Conservation (phyloP, 2,888 invertebrate species). For the Pachycephus smyrnensis region DNA sequence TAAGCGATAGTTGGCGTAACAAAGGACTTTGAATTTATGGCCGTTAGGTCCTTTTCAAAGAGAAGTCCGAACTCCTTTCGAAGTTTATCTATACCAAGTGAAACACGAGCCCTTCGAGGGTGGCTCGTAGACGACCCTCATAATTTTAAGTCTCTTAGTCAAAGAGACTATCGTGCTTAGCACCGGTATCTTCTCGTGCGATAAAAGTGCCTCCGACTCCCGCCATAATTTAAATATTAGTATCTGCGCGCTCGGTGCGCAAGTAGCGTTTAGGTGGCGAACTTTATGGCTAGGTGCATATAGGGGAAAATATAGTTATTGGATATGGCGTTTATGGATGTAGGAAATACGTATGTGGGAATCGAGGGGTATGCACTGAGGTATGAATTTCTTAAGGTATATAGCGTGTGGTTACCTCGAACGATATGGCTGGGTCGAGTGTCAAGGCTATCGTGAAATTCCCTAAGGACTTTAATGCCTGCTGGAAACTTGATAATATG, state of each 20-base stretch:
- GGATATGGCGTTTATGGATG: not conserved
- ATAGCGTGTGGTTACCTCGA: not conserved
- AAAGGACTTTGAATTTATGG: not conserved
- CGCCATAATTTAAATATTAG: not conserved
- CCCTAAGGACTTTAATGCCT: not conserved
- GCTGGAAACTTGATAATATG: fast-evolving
- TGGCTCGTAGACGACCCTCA: not conserved
- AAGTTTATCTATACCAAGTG: not conserved
- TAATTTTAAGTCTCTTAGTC: not conserved
- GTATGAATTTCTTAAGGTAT: not conserved
- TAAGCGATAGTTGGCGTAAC: not conserved
- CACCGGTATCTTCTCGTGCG: not conserved
- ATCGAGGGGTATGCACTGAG: not conserved
- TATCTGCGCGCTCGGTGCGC: not conserved
- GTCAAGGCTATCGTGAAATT: not conserved
- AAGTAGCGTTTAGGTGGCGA: not conserved
- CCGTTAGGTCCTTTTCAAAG: not conserved
- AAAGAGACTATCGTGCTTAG: not conserved
- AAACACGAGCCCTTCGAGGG: not conserved
- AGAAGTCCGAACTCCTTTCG: not conserved
- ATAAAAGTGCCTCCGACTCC: not conserved
- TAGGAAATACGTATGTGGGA: not conserved
- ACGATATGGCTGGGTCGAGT: not conserved
- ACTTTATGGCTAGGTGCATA: not conserved
- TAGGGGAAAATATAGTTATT: not conserved